Evolutionary conservation across 2,797 vertebrate species (phyloP).

Genomic region (Acrossocheilus wenchowensis): DNA sequence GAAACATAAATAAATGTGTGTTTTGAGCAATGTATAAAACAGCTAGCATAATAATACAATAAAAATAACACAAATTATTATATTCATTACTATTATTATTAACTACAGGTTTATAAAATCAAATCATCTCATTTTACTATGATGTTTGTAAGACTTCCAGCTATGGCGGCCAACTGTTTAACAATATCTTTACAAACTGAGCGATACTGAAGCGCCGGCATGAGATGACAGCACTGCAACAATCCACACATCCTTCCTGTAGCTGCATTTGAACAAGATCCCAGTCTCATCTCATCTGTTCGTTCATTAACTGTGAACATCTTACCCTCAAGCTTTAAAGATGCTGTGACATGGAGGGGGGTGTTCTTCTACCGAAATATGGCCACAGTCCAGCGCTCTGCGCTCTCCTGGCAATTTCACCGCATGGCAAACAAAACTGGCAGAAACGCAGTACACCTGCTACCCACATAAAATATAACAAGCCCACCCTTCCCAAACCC

Average conservation of each 20-base stretch:
- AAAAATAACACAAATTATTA: neutral
- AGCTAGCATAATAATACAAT: neutral
- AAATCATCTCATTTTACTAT: neutral
- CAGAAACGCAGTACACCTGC: constrained; percentile 77
- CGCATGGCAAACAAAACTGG: constrained; percentile 76
- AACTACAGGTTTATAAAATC: neutral
- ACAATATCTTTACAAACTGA: constrained; percentile 8
- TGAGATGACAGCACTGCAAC: constrained; percentile 5
- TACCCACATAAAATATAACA: constrained; percentile 63
- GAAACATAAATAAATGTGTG: neutral
- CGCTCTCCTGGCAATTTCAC: constrained; percentile 75
- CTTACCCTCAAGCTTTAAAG: constrained; percentile 61
- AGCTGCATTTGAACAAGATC: constrained; percentile 21
- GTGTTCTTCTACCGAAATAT: constrained; percentile 70
- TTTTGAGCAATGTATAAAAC: neutral
- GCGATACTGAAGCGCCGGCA: neutral
- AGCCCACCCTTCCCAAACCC: constrained; percentile 12
- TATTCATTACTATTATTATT: neutral
- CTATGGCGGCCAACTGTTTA: constrained; percentile 4
- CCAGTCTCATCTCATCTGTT: constrained; percentile 28
- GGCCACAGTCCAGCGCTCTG: constrained; percentile 72
- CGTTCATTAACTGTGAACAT: constrained; percentile 46
- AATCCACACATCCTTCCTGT: constrained; percentile 36
- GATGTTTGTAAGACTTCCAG: constrained; percentile 3
- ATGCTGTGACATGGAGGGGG: constrained; percentile 70